Percentiles rank a stretch among this genome's conserved stretches.
phyloP scores from a whole-genome alignment of 37 sponge, comb jelly and placozoan genomes.

The Chondrosia reniformis region DNA sequence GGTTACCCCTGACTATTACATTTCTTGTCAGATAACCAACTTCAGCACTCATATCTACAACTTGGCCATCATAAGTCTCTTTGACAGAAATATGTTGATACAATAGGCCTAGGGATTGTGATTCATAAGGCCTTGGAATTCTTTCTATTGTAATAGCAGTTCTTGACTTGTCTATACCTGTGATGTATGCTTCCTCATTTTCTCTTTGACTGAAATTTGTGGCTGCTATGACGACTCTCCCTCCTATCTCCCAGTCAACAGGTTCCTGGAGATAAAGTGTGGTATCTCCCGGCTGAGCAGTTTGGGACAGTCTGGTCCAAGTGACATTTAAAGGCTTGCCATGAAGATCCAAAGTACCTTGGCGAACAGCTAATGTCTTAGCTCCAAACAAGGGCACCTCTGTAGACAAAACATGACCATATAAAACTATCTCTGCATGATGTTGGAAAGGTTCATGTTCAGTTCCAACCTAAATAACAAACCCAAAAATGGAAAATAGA shows the following conservation, averaged over 20 bases:
- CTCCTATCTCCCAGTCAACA: constrained; percentile 82
- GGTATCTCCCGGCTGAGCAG: constrained; percentile 54
- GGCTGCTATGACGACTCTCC: constrained; percentile 81
- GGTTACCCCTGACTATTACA: constrained; percentile 79
- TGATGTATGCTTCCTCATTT: constrained; percentile 79
- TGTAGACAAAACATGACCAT: constrained; percentile 84
- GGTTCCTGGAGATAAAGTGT: constrained; percentile 43
- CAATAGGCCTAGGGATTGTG: constrained; percentile 29
- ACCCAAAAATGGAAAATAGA: no score
- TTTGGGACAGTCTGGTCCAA: constrained; percentile 82
- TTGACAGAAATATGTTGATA: constrained; percentile 74
- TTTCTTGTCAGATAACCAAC: constrained; percentile 95
- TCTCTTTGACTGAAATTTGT: constrained; percentile 82
- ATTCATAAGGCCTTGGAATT: constrained; percentile 2
- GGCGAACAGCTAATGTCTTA: constrained; percentile 86
- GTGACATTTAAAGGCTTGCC: constrained; percentile 79
- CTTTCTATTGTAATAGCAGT: constrained; percentile 31
- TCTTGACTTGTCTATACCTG: constrained; percentile 33
- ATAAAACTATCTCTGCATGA: constrained; percentile 78
- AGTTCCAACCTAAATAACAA: constrained; percentile 62
- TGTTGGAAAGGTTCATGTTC: constrained; percentile 77
- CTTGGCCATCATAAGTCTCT: constrained; percentile 58
- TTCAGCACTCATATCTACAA: constrained; percentile 76
- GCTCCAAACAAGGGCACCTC: constrained; percentile 96
- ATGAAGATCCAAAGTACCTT: constrained; percentile 90